Base-by-base conservation (phyloP, 2,113 vertebrate genomes). In the pig (Sus scrofa) region DNA sequence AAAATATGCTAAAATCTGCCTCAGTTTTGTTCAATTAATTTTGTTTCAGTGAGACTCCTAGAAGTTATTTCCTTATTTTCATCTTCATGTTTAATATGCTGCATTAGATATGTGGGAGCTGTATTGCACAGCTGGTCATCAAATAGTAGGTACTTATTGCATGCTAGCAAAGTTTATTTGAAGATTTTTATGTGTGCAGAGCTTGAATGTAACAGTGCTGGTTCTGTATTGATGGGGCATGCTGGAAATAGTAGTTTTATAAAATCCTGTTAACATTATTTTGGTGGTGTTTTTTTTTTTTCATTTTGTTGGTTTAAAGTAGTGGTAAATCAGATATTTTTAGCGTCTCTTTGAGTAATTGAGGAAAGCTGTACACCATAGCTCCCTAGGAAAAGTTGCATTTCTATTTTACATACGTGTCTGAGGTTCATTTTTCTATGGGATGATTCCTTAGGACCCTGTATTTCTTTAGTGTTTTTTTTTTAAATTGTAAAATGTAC, bases 201-300 rank as follows among this genome's bases (percentile, higher is more conserved):
- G 27, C 60, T 81, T 85, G 52, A 68, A 12, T 86, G 6, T 84
- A 74, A 60, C 32, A 67, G 2, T 83, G 24, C 71, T 87, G 68
- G 16, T 60, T 73, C 37, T 85, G 1, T 88, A 44, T 65, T 71
- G 56, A 60, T 68, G 63, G 13, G 22, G 7, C 18, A 74, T 70
- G 27, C 19, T 85, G 39, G 77, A 12, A 30, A 79, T 62, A 89
- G 15, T 82, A 63, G 27, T 92, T 89, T 91, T 27, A 62, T 73
- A 95, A 92, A 95, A 84, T 73, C 37, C 30, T 67, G 9, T 85
- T 91, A 62, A 73, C 12, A 24, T 85, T 60, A 30, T 79, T 65
- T 83, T 94, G 27, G 26, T 91, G 32, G n/a, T n/a, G n/a, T n/a
- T 86, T 93, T 63, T 19, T 89, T 93, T 86, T 37, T 86, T 27